Base-by-base conservation (phyloP, 2,797 vertebrate species). In the Coendou prehensilis region DNA sequence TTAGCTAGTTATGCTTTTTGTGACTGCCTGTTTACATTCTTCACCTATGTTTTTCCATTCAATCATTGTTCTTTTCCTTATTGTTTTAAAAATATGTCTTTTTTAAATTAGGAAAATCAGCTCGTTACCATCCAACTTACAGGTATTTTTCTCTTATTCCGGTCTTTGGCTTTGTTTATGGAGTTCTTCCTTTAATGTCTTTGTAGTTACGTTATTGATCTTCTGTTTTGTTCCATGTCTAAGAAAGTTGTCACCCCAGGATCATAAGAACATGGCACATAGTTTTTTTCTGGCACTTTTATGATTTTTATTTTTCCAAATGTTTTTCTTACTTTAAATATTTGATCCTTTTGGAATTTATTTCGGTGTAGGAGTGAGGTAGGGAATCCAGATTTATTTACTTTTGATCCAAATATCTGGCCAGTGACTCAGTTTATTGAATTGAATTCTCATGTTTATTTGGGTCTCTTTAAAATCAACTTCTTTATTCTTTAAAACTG, bases 401-500 rank as follows among this genome's bases (percentile, higher is more conserved):
- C 90, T 97, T 96, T 94, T 79, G 73, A 93, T 47, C 83, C 57
- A 91, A 96, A 64, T 94, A 59, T 94, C 91, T 97, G 91, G 75
- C n/a, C 76, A 92, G 28, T 90, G 87, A 95, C 84, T 95, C 81
- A 76, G 9, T 88, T 93, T 90, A 82, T 54, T 93, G 82, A 96
- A 92, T 41, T 80, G 80, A 90, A 90, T 90, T 97, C 59, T 82
- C 41, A 61, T 96, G 85, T 96, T 96, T 92, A 95, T 75, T 92
- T 97, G 85, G 28, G 73, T 75, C 96, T 88, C 11, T 79, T 73
- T 87, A 50, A 93, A 11, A 79, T 76, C 13, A 17, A 30, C 88
- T n/a, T 93, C 78, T 94, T 86, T 75, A 83, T 96, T 93, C 73
- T 95, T 96, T 78, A 71, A 54, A 88, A 41, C 28, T 69, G 90